Percentiles rank a stretch among this genome's conserved stretches.
These are phyloP conservation scores for Acanthis flammea DNA, from an alignment of 2,797 vertebrate species.

Conservation along the genomic window DNA sequence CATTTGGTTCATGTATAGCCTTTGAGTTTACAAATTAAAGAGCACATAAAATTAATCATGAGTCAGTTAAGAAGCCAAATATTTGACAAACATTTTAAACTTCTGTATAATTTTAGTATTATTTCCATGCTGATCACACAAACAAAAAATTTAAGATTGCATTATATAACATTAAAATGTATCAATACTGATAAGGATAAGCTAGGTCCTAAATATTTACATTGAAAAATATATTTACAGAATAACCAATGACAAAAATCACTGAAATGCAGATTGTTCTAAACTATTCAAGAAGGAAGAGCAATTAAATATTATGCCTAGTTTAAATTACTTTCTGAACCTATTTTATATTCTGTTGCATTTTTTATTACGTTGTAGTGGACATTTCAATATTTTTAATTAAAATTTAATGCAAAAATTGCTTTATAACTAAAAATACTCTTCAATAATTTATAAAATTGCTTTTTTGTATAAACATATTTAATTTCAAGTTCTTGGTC, in stretches of 20 bases:
- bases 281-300: neutral
- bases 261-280: neutral
- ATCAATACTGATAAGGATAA: neutral
- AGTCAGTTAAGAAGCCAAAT: neutral
- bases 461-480: neutral
- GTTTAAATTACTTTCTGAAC: neutral
- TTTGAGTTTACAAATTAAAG: neutral
- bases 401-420: neutral
- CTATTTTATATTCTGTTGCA: neutral
- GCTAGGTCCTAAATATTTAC: neutral
- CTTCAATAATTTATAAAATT: neutral
- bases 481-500: neutral
- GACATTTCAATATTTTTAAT: neutral
- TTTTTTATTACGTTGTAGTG: neutral
- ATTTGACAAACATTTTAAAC: conserved; percentile 10
- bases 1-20: neutral
- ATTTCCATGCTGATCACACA: neutral
- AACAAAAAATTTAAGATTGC: neutral
- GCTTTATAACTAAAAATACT: neutral
- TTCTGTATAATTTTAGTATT: neutral
- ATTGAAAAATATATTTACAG: neutral
- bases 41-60: neutral
- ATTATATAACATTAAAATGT: neutral
- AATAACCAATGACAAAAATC: neutral
- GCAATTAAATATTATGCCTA: neutral